Evolutionary conservation across 2,888 invertebrate genomes (phyloP).

Genomic region (Drosophila austrosaltans): DNA sequence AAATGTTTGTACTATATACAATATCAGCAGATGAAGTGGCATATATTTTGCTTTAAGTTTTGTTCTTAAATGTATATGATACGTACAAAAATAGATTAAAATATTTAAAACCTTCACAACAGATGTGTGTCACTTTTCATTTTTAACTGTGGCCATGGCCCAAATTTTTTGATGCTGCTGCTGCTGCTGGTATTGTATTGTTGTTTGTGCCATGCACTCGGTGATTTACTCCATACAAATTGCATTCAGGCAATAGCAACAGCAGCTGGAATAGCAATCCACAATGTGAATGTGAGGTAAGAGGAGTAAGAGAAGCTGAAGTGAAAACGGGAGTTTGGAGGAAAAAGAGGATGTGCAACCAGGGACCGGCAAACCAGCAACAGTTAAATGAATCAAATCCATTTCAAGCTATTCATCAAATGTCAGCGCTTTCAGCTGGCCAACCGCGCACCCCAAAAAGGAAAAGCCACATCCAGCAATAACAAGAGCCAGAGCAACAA

Average conservation of each 20-base stretch:
- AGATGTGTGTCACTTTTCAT: conserved; percentile 40
- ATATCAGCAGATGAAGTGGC: no score
- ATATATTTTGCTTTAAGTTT: no score
- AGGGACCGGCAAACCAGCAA: conserved; percentile 41
- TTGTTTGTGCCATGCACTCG: conserved; percentile 22
- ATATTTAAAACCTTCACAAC: conserved; percentile 4
- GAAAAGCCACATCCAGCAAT: conserved; percentile 35
- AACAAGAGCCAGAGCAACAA: conserved; percentile 20
- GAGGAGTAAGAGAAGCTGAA: conserved; percentile 4
- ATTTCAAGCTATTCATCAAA: conserved; percentile 73
- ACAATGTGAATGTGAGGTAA: conserved; percentile 28
- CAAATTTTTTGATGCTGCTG: conserved; percentile 18
- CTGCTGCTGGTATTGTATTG: conserved; percentile 15
- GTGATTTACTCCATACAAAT: conserved; percentile 53
- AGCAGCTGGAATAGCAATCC: conserved; percentile 24
- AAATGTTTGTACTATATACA: no score
- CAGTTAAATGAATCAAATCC: conserved; percentile 75
- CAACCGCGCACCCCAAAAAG: conserved; percentile 38
- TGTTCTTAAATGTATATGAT: neutral
- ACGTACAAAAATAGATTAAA: neutral
- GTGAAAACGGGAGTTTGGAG: neutral
- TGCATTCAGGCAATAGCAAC: conserved; percentile 33
- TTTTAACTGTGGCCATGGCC: conserved; percentile 32
- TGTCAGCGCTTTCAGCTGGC: conserved; percentile 55
- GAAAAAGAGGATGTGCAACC: neutral